A percentile compares a stretch with the other conserved stretches of the same genome.
phyloP scores from a whole-genome alignment of 2,888 invertebrate genomes.

The Acanthosepion esculentum region DNA sequence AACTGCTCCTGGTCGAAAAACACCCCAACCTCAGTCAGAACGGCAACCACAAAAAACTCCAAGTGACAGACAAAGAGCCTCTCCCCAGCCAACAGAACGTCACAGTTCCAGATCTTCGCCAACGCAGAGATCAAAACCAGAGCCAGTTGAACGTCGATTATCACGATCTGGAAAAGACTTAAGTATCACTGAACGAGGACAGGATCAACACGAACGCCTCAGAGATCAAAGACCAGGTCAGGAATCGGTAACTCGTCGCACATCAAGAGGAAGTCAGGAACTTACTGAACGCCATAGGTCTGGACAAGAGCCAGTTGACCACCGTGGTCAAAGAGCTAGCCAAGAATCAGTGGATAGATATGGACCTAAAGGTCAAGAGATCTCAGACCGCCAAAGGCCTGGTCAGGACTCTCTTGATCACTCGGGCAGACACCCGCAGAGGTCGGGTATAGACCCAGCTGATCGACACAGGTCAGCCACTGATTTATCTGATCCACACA shows the following conservation, averaged over 20 bases:
- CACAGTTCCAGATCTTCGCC: conserved; percentile 16
- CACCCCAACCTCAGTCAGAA: conserved; percentile 38
- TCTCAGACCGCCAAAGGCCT: conserved; percentile 40
- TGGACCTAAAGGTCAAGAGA: conserved; percentile 46
- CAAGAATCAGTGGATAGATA: conserved; percentile 40
- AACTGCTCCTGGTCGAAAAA: conserved; percentile 23
- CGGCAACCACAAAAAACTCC: conserved; percentile 36
- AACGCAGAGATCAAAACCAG: conserved; percentile 37
- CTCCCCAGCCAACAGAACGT: conserved; percentile 43
- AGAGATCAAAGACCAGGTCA: conserved; percentile 38
- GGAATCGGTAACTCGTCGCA: conserved; percentile 42
- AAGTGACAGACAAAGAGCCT: conserved; percentile 34
- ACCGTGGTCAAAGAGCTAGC: conserved; percentile 43
- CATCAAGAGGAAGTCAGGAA: conserved; percentile 45
- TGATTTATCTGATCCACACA: conserved; percentile 43
- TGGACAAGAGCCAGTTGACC: conserved; percentile 44
- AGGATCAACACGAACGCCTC: conserved; percentile 10
- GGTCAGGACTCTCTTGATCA: conserved; percentile 15
- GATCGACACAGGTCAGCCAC: background rate
- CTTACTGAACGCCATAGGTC: conserved; percentile 46
- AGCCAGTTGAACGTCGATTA: conserved; percentile 40
- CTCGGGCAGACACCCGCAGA: conserved; percentile 3
- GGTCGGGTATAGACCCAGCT: conserved; percentile 23
- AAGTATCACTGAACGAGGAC: conserved; percentile 45
- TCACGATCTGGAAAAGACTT: conserved; percentile 40